Base-by-base conservation (phyloP, 2,888 invertebrate genomes). In the Nemapogon koenigi region DNA sequence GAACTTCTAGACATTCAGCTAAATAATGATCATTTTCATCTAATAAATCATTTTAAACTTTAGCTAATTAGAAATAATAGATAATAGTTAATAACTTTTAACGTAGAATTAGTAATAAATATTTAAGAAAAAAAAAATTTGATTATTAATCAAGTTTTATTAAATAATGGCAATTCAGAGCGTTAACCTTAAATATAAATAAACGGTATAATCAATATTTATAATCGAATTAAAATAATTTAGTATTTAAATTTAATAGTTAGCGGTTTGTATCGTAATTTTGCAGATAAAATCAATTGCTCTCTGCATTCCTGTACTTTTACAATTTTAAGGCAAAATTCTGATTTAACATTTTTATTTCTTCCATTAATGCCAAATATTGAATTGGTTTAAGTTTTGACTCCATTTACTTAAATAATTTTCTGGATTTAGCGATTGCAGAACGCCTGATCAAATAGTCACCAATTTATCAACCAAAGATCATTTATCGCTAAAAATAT, bases 91-190 rank as follows among this genome's bases (percentile, higher is more conserved):
- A 14, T 39, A 40, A 33, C 29, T 32, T 41, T 70, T 75, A 75
- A 71, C 48, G 41, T 70, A 75, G 63, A 45, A 54, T 44, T 53
- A 62, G 60, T 54, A 64, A 60, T 56, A 56, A 62, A 57, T 51
- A 59, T 59, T 49, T 31, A 16, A 31, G 35, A 22, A 31, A 64
- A 59, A 61, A 63, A 64, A 71, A 66, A 72, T 70, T 73, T 76
- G 72, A 71, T 76, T 72, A 76, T 75, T 76, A 75, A 76, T 69
- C 62, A 62, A 70, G 59, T 75, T 75, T 75, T 69, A 62, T 63
- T 56, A 62, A 71, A 59, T 59, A 69, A 70, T 51, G 72, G 76
- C 76, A 75, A 72, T 78, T 76, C 78, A 75, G 78, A 76, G 69
- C 57, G 57, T 72, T 75, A 73, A 70, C 61, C 64, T 64, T 72